phyloP scores from a whole-genome alignment of 2,113 vertebrate species.

The Ploceus nigricollis region DNA sequence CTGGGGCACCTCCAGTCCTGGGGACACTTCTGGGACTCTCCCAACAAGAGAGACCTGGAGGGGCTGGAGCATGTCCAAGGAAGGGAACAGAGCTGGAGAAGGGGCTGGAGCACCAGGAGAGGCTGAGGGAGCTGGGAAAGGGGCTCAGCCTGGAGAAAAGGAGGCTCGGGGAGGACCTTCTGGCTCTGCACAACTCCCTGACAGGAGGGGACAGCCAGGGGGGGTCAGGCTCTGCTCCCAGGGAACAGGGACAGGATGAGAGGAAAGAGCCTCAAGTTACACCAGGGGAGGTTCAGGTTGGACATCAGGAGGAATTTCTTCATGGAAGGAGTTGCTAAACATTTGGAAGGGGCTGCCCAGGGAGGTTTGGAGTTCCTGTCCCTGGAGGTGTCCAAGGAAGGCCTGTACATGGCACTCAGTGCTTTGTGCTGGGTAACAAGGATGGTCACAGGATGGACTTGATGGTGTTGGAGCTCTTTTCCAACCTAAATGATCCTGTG shows the following conservation, averaged over 20 bases:
- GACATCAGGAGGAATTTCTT: neutral
- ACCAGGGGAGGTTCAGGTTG: neutral
- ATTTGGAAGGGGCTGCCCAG: neutral
- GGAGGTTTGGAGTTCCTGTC: neutral
- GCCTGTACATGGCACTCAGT: accelerated
- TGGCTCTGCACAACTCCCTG: neutral
- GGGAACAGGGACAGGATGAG: neutral
- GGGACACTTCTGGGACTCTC: neutral
- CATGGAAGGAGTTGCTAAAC: neutral
- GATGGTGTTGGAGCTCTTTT: neutral
- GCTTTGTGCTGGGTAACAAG: neutral
- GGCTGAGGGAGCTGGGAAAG: neutral
- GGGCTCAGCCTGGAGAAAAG: neutral
- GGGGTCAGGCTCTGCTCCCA: accelerated
- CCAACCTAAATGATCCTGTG: neutral
- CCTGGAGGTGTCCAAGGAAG: neutral
- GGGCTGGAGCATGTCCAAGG: neutral
- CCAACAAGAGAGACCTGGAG: neutral
- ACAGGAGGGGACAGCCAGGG: neutral
- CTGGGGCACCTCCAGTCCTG: neutral
- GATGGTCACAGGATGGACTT: neutral
- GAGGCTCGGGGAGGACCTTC: neutral
- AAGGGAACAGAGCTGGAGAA: neutral
- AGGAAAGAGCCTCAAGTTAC: accelerated
- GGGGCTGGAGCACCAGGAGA: neutral